phyloP scores from a whole-genome alignment of 2,888 invertebrate species.

The Hermaeophaga mercurialis region DNA sequence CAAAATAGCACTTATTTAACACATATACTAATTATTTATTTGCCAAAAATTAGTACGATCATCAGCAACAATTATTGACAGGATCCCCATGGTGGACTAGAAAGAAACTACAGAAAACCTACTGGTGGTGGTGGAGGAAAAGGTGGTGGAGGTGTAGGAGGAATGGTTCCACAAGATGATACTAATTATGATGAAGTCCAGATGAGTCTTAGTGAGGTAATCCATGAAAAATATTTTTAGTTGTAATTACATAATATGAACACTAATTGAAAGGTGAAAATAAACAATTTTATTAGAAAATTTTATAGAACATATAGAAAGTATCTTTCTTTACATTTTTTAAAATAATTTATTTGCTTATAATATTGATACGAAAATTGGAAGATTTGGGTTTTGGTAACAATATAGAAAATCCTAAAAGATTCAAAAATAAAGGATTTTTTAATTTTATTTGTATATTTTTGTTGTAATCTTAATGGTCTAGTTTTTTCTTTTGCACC shows the following conservation, averaged over 20 bases:
- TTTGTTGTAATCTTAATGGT: no score
- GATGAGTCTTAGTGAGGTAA: conserved; percentile 77
- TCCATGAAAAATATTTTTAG: conserved; percentile 22
- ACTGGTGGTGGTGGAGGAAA: no score
- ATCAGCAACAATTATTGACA: conserved; percentile 49
- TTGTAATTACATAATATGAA: background rate
- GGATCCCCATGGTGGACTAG: conserved; percentile 35
- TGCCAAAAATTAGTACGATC: conserved; percentile 49
- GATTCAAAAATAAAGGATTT: no score
- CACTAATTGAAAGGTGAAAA: background rate
- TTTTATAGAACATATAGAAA: no score
- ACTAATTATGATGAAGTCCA: conserved; percentile 77
- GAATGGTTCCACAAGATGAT: conserved; percentile 56
- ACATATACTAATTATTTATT: conserved; percentile 37
- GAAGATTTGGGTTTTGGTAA: no score
- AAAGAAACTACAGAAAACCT: conserved; percentile 35
- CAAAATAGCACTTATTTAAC: background rate
- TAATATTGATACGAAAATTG: no score
- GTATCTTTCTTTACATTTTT: no score
- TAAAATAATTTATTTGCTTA: no score
- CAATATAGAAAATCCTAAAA: no score
- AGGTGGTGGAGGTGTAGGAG: background rate
- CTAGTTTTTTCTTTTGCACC: no score
- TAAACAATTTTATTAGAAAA: no score
- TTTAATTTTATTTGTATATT: no score